Percentiles rank a stretch among this genome's conserved stretches.
These are phyloP conservation scores for Notothenia rossii DNA, from an alignment of 2,113 vertebrate genomes.

Conservation along the genomic window DNA sequence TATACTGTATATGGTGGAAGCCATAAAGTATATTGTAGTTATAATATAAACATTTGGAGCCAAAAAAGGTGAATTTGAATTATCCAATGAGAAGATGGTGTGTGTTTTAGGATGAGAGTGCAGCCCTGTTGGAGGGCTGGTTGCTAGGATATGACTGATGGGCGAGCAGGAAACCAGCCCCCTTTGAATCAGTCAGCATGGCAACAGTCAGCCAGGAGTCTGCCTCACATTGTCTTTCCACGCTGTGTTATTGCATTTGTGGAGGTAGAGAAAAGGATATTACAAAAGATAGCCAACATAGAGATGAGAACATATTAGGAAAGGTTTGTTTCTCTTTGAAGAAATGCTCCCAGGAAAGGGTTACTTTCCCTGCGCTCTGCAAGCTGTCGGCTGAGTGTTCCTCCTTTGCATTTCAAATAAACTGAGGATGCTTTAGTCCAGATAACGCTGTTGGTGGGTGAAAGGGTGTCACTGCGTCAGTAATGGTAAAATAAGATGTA, in stretches of 20 bases:
- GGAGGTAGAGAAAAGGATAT: slow-evolving; percentile 80
- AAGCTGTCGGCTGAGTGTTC: slow-evolving; percentile 19
- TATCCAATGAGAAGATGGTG: neutral
- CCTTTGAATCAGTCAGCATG: slow-evolving; percentile 72
- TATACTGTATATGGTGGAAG: neutral
- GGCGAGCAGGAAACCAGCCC: slow-evolving; percentile 48
- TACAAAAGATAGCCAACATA: slow-evolving; percentile 76
- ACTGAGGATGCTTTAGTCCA: slow-evolving; percentile 33
- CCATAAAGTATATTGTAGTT: neutral
- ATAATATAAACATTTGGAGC: neutral
- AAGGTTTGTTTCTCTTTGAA: slow-evolving; percentile 25
- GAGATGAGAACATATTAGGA: slow-evolving; percentile 69
- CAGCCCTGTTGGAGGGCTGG: slow-evolving; percentile 73
- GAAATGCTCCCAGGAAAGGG: slow-evolving; percentile 42
- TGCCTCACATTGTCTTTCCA: slow-evolving; percentile 59
- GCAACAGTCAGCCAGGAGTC: slow-evolving; percentile 78
- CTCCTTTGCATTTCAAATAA: slow-evolving; percentile 76
- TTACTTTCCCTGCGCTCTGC: slow-evolving; percentile 11
- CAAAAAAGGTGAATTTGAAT: neutral
- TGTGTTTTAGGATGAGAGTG: slow-evolving; percentile 41
- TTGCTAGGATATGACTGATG: slow-evolving; percentile 89
- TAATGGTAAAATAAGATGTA: neutral
- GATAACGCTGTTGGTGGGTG: slow-evolving; percentile 32
- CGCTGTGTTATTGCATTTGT: slow-evolving; percentile 65
- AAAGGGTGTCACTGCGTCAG: slow-evolving; percentile 1